Evolutionary conservation across 2,113 vertebrate genomes (phyloP), one percentile per base, ranked within the genome.

Genomic region (Saccopteryx leptura): DNA sequence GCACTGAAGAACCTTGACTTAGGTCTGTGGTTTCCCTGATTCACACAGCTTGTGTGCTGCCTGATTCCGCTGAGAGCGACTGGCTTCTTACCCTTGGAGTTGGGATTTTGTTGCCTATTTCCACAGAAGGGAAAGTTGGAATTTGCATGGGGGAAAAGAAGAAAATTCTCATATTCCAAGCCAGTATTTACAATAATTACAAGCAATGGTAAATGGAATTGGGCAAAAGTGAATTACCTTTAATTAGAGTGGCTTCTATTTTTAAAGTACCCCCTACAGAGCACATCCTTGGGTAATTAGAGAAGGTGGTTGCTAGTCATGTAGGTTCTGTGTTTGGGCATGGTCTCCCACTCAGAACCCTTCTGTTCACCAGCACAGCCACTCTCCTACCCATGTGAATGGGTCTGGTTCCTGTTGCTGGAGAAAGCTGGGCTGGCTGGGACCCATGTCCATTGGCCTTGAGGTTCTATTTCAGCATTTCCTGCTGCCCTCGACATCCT

Each of bases 141-240:
- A 58, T 88, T 88, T 78, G 23, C 46, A 21, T 60, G 48, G 31
- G 7, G 46, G 72, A 14, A n/a, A 21, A 33, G 75, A 79, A 76
- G 28, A 69, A 90, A 87, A 76, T n/a, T 76, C 56, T 93, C 79
- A 72, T 95, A 66, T 88, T 96, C 85, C 33, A 88, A 94, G 76
- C 24, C 60, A 94, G 78, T 97, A 82, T 97, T 97, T 97, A 91
- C 39, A 79, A 48, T 96, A 89, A 97, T 97, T 96, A 94, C 11
- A 52, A 48, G 23, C 60, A 81, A 68, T 93, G 61, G 60, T 87
- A 94, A 92, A 96, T 86, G 85, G 88, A 94, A 86, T 82, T 92
- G 52, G 88, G 89, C 48, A 93, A 93, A 97, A 93, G 85, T 56
- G 68, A 95, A 96, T 96, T 97, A 63, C 78, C 63, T 86, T 93